phyloP scores from a whole-genome alignment of 2,797 vertebrate species.

The Amblyopsis hoosieri region DNA sequence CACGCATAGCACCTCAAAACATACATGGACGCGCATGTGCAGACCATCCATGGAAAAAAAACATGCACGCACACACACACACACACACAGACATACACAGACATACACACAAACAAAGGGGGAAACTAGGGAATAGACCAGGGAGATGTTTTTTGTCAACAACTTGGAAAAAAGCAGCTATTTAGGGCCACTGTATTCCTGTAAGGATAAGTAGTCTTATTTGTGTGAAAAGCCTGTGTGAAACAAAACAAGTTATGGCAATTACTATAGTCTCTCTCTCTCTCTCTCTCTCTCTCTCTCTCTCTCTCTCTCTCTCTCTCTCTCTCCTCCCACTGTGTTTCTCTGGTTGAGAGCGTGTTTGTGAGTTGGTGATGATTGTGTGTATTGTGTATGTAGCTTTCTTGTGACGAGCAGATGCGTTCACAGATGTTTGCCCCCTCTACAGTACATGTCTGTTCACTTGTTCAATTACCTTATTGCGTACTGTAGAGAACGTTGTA shows the following conservation, averaged over 20 bases:
- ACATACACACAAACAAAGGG: conserved; percentile 13
- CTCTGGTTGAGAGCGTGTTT: conserved; percentile 8
- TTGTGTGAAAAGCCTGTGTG: conserved; percentile 56
- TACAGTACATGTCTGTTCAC: conserved; percentile 56
- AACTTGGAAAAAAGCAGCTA: conserved; percentile 72
- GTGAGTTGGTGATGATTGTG: conserved; percentile 45
- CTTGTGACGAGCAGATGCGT: conserved; percentile 59
- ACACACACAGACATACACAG: conserved; percentile 28
- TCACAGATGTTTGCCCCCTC: conserved; percentile 60
- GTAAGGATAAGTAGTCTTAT: conserved; percentile 68
- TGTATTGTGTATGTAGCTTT: conserved; percentile 47
- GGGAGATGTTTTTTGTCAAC: conserved; percentile 76
- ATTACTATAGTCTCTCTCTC: conserved; percentile 32
- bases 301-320: conserved; percentile 24
- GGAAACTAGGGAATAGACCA: conserved; percentile 52
- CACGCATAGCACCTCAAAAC: neutral
- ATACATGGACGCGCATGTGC: neutral
- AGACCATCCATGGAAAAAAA: neutral
- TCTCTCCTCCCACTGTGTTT: conserved; percentile 13
- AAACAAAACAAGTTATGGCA: conserved; percentile 64
- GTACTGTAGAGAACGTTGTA: conserved; percentile 30
- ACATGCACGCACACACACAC: conserved; percentile 12
- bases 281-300: neutral
- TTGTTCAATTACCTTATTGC: conserved; percentile 55
- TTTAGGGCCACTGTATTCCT: conserved; percentile 74